Base-by-base conservation (phyloP, 1,140 invertebrate species). In the Rhizoglyphus robini region DNA sequence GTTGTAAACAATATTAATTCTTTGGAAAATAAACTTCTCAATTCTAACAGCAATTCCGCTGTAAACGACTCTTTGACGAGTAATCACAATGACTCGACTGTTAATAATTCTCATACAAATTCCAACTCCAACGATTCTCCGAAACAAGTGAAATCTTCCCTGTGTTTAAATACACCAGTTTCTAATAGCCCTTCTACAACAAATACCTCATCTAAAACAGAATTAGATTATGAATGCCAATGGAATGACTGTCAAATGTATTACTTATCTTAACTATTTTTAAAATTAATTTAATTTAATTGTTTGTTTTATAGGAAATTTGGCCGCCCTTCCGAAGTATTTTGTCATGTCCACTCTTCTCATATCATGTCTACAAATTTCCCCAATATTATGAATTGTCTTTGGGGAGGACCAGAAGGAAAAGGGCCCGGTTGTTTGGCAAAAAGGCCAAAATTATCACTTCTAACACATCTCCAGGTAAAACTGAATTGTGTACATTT, bases 231-330 rank as follows among this genome's bases (percentile, higher is more conserved):
- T 75, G 79, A 93, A 3, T 95, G 92, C 72, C 90, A 95, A 73
- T 95, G 91, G 91, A 81, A 86, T 65, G 88, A 88, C 18, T 96
- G 92, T 79, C 82, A 83, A 67, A 83, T 83, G 85, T 88, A 78
- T 79, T 73, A 73, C 27, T 48, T 47, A 38, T 63, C 27, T 62
- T 57, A 31, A 34, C 65, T 65, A 27, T 67, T 65, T 63, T 34
- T 36, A 48, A 23, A 51, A 36, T 69, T 36, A 65, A 63, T 13
- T 65, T 29, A 36, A 18, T 20, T 63, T 31, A 31, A n/a, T 34
- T 15, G 46, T 2, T 60, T 2, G 25, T 32, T 60, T 46, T 68
- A 25, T 41, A 67, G 65, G 36, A 31, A 63, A 27, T 63, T 68
- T 68, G 20, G 3, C 4, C 36, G 54, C 8, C 41, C 68, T 36